phyloP scores from a whole-genome alignment of 2,797 vertebrate genomes.

The Pitangus sulphuratus region DNA sequence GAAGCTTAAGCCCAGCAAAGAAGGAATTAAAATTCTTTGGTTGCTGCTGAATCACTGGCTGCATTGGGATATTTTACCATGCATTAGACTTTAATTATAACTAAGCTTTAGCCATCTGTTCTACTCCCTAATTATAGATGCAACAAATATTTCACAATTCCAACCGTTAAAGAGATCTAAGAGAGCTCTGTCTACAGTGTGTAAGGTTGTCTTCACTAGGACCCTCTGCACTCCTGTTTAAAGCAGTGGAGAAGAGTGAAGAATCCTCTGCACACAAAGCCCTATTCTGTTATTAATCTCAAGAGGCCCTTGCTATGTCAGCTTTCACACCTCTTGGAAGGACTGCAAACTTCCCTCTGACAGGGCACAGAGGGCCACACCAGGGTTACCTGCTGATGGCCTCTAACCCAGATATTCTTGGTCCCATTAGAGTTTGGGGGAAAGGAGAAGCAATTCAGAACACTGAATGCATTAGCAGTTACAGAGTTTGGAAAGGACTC shows the following conservation, averaged over 20 bases:
- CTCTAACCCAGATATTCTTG: not conserved
- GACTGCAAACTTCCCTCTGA: not conserved
- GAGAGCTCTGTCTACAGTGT: constrained; percentile 29
- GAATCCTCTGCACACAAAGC: not conserved
- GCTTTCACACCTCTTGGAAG: not conserved
- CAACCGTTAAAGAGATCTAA: constrained; percentile 67
- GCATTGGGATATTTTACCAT: constrained; percentile 74
- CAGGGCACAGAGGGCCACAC: not conserved
- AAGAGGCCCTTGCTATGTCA: not conserved
- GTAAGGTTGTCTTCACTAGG: not conserved
- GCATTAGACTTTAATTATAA: constrained; percentile 80
- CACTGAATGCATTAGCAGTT: not conserved
- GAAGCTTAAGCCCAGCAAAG: constrained; percentile 58
- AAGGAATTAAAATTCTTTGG: constrained; percentile 70
- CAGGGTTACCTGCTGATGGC: not conserved
- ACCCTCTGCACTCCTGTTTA: not conserved
- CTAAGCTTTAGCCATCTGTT: constrained; percentile 73
- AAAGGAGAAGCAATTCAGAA: not conserved
- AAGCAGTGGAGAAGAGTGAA: not conserved
- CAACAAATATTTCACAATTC: constrained; percentile 76
- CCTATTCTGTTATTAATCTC: not conserved
- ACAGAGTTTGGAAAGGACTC: not conserved
- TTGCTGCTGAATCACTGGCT: constrained; percentile 61
- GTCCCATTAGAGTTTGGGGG: not conserved
- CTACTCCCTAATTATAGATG: constrained; percentile 78